Evolutionary conservation across 2,888 invertebrate species (phyloP), one percentile per base, ranked within the genome.

Genomic region (Rotaria magnacalcarata): DNA sequence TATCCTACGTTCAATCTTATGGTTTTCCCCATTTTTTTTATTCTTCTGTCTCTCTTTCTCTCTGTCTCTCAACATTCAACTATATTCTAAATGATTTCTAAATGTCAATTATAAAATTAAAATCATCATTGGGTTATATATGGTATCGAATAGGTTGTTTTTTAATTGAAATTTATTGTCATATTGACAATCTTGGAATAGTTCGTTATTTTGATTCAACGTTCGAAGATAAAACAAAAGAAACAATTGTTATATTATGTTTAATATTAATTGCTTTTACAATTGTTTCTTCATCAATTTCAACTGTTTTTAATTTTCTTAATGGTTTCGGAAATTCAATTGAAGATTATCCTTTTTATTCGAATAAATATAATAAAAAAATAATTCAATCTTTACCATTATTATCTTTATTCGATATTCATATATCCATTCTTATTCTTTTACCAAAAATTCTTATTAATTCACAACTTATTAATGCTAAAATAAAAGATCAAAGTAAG

Each of bases 261-360:
- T 47, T 47, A 47, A 47, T 47, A 47, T 11, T 80, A 14, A 8
- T 80, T 24, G 21, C 80, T 2, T 10, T 80, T 24, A 80, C 47
- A n/a, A 43, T 80, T 6, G 47, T 80, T 47, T 1, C 24, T 6
- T 43, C 47, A 11, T 47, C 80, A 47, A 47, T 80, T 10, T 80
- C 24, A n/a, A 47, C 80, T n/a, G 14, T 80, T 47, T 47, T 47
- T 1, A 43, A 47, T 80, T 80, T 80, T n/a, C 0, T 80, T 4
- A 80, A 80, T 34, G 67, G 67, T 6, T 47, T 80, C 3, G 47
- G n/a, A 24, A 80, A 80, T 80, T 80, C n/a, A 80, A 47, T 80
- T n/a, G 80, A 80, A 80, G 80, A 80, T 47, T 11, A 24, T 80
- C 34, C 67, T 19, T 80, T 24, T 24, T 11, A 43, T 47, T 80